Evolutionary conservation across 2,113 vertebrate species (phyloP).

Genomic region (Scophthalmus maximus): DNA sequence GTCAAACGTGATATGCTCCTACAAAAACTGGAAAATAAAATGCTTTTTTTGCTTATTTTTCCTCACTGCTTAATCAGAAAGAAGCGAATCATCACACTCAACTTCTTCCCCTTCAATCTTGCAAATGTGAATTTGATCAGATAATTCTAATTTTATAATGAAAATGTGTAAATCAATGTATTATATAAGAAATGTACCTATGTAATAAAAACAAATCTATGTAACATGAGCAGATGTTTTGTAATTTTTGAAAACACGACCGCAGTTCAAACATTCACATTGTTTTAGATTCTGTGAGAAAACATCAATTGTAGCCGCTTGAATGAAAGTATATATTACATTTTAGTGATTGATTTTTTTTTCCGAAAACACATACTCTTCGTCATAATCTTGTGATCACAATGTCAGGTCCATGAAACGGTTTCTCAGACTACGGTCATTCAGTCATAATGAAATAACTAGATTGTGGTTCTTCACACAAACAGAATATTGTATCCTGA

Average conservation of each 20-base stretch:
- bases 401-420: background rate
- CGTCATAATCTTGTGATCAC: too few species aligned
- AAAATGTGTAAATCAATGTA: constrained; percentile 74
- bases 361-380: too few species aligned
- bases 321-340: too few species aligned
- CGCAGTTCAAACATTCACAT: background rate
- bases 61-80: constrained; percentile 18
- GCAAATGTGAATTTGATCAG: constrained; percentile 79
- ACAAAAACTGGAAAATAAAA: constrained; percentile 43
- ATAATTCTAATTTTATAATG: constrained; percentile 81
- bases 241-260: background rate
- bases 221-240: constrained; percentile 20
- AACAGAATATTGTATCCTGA: too few species aligned
- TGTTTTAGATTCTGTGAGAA: background rate
- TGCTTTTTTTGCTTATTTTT: constrained; percentile 28
- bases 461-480: too few species aligned
- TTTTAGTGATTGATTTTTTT: too few species aligned
- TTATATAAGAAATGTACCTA: constrained; percentile 68
- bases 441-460: too few species aligned
- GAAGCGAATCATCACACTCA: constrained; percentile 2
- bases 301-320: too few species aligned
- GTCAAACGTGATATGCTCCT: constrained; percentile 33
- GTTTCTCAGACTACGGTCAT: too few species aligned
- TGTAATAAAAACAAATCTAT: constrained; percentile 75
- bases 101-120: constrained; percentile 48